Evolutionary conservation across 2,888 invertebrate species (phyloP), one percentile per base, ranked within the genome.

Genomic region (Craniophora ligustri): DNA sequence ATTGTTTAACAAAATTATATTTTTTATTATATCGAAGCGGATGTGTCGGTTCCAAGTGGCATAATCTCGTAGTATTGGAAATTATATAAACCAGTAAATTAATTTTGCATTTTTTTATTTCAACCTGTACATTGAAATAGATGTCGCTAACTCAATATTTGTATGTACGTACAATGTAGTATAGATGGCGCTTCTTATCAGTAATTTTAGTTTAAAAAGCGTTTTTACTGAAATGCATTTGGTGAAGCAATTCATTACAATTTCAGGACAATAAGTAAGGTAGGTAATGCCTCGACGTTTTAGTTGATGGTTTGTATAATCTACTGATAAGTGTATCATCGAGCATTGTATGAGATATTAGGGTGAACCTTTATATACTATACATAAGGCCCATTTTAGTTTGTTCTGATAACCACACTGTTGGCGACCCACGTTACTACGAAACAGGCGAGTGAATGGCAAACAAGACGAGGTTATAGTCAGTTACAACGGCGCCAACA

Each of bases 401-500:
- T 14, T 14, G 39, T 28, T 34, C 13, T 23, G 28, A 14, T 39
- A 47, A 13, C 36, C 23, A 36, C 28, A 48, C 49, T 44, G 50
- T 51, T 18, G 26, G 42, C 32, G 47, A 47, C 30, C 44, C 41
- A 58, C 55, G 38, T 19, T 58, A 53, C 36, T 57, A 42, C 40
- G 47, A 62, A 46, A 48, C 46, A 41, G 40, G 46, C 55, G 60
- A 80, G 78, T 77, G 79, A 81, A 78, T 76, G 79, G 78, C 74
- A 75, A 56, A 65, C 67, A 71, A 74, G 75, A 75, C 71, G 70
- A 72, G 71, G 75, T 73, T 71, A 64, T 45, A 61, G 57, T 62
- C 42, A 31, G 54, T 26, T 50, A 51, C 44, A 58, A 47, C 53
- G 58, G 66, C 64, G 72, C 59, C 39, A 61, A 54, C 49, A 57